Base-by-base conservation (phyloP, 92 coral and sea anemone species). In the Epizoanthus rinbou region DNA sequence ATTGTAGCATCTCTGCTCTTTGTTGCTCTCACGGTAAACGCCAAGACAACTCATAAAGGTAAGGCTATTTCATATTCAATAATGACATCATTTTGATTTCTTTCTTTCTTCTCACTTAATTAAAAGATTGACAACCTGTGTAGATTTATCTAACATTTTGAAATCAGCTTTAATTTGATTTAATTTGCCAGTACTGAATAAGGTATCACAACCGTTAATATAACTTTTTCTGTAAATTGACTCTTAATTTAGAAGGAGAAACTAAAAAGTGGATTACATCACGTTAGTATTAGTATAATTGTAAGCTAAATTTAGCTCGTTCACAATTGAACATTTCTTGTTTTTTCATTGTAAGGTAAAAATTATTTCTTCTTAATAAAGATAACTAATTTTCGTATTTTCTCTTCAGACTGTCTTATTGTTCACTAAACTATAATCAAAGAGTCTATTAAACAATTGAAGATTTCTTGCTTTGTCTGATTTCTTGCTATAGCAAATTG, bases 1-100 rank as follows among this genome's bases (percentile, higher is more conserved):
- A 72, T 93, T 59, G 79, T 93, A 69, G 94, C 95, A 84, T 86
- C 98, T 88, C 93, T 93, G 64, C 84, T 93, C 72, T 85, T 93
- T 76, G 80, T 93, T 62, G 86, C 84, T 69, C 90, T 91, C 72
- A 86, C 88, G 76, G 97, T 91, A 52, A 54, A 91, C 72, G 94
- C 94, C 18, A 91, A 89, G 68, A 50, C 95, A 52, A 72, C 87
- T 59, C 93, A 85, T 73, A 90, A 89, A 93, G 97, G 92, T 89
- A 86, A 89, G 80, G 21, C 15, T 14, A 25, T 43, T 14, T 70
- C 22, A 39, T 37, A 18, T 33, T 50, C 3, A 25, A 14, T 10
- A 62, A 43, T n/a, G 21, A 39, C 7, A 60, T 62, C 23, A 9
- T 75, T 6, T 50, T 2, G 54, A 57, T 58, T 6, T 37, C 6